phyloP scores from a whole-genome alignment of 2,113 vertebrate species.

The Menidia beryllina region DNA sequence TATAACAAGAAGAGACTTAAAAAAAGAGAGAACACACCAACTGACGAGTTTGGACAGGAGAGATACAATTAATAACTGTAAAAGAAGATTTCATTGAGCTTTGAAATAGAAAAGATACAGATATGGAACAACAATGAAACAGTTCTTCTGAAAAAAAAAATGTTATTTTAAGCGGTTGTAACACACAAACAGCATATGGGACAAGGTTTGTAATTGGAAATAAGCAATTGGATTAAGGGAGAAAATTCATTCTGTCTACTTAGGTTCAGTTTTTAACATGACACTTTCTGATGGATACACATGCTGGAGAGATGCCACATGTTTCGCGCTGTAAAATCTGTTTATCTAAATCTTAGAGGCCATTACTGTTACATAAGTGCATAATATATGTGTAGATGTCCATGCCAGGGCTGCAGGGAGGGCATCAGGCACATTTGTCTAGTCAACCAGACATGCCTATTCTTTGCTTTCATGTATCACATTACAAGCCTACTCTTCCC shows the following conservation, averaged over 20 bases:
- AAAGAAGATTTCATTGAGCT: constrained; percentile 1
- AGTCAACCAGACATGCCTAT: constrained; percentile 46
- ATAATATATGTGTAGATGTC: constrained; percentile 12
- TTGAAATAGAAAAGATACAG: background rate
- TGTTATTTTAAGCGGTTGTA: background rate
- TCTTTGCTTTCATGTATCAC: constrained; percentile 40
- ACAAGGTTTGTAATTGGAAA: background rate
- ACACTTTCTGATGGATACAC: background rate
- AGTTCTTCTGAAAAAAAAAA: constrained; percentile 9
- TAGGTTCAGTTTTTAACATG: constrained; percentile 9
- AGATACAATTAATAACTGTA: constrained; percentile 11
- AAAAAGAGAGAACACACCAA: too few species aligned
- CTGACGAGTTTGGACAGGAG: constrained; percentile 34
- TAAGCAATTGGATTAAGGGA: background rate
- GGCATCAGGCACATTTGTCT: constrained; percentile 22
- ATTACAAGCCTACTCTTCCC: constrained; percentile 61
- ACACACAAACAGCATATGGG: constrained; percentile 5
- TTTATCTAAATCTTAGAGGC: background rate
- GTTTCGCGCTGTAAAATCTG: background rate
- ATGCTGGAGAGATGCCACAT: background rate
- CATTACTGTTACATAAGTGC: constrained; percentile 21
- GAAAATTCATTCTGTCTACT: background rate
- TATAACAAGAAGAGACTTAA: constrained; percentile 5
- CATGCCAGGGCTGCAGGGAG: constrained; percentile 16
- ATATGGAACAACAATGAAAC: background rate